A percentile compares a stretch with the other conserved stretches of the same genome.
Conservation (phyloP, 1,140 invertebrate genomes). For the Sesamia nonagrioides region DNA sequence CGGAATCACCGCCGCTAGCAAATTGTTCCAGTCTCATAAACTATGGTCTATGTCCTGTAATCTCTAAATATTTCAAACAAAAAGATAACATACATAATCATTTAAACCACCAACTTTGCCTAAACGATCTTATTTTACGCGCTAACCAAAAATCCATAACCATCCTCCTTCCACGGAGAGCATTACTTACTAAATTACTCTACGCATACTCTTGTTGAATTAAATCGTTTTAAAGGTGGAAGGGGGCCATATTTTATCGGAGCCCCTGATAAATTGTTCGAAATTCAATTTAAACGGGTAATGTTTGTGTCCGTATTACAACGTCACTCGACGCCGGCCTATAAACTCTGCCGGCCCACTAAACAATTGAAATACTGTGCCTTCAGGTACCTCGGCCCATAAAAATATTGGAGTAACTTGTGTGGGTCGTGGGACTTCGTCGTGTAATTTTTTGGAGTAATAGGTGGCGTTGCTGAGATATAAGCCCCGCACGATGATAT, state of each 20-base stretch:
- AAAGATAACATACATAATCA: no score
- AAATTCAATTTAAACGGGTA: conserved; percentile 87
- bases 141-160: neutral
- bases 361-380: conserved; percentile 81
- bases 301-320: conserved; percentile 84
- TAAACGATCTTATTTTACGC: neutral
- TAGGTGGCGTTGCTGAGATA: neutral
- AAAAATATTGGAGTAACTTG: conserved; percentile 67
- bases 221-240: conserved; percentile 69
- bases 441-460: conserved; percentile 15
- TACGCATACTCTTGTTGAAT: conserved; percentile 56
- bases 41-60: no score
- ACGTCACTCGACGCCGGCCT: conserved; percentile 74
- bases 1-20: no score
- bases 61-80: no score
- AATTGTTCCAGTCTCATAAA: no score
- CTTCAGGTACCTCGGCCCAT: conserved; percentile 65
- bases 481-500: no score
- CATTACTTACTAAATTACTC: conserved; percentile 50
- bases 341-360: conserved; percentile 80
- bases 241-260: conserved; percentile 77
- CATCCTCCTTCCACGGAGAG: conserved; percentile 2
- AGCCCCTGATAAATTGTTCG: conserved; percentile 80
- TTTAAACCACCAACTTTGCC: neutral
- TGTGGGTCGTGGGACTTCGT: neutral